Evolutionary conservation across 1,140 invertebrate species (phyloP).

Genomic region (Orchestia grillus): DNA sequence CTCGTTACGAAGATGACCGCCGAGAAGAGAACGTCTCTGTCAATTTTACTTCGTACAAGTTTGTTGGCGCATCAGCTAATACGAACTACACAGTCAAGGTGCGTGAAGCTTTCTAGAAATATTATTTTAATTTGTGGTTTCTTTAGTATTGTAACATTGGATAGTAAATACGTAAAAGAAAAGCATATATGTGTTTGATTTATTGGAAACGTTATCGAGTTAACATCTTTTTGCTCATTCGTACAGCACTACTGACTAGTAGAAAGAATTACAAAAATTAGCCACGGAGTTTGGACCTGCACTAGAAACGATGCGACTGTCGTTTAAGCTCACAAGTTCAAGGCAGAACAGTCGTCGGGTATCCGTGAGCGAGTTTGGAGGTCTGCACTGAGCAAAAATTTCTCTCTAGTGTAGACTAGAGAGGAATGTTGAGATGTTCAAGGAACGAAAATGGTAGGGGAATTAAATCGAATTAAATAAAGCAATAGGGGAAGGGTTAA

Average conservation of each 20-base stretch:
- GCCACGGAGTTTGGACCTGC: background rate
- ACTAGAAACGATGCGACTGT: background rate
- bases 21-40: slow-evolving; percentile 60
- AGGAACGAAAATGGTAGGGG: too few relatives aligned
- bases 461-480: too few relatives aligned
- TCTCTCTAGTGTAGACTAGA: too few relatives aligned
- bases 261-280: background rate
- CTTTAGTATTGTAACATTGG: background rate
- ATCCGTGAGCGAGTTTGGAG: too few relatives aligned
- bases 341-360: too few relatives aligned
- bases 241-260: background rate
- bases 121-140: background rate
- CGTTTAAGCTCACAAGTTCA: too few relatives aligned
- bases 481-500: too few relatives aligned
- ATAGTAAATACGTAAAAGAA: background rate
- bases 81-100: slow-evolving; percentile 70
- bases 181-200: background rate
- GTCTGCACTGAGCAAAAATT: too few relatives aligned
- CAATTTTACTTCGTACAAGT: slow-evolving; percentile 60
- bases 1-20: slow-evolving; percentile 59
- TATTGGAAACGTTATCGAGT: background rate
- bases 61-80: slow-evolving; percentile 69
- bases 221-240: background rate
- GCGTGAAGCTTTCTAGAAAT: background rate
- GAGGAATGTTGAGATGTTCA: too few relatives aligned